phyloP scores from a whole-genome alignment of 2,113 vertebrate genomes.

The Paratilapia polleni region DNA sequence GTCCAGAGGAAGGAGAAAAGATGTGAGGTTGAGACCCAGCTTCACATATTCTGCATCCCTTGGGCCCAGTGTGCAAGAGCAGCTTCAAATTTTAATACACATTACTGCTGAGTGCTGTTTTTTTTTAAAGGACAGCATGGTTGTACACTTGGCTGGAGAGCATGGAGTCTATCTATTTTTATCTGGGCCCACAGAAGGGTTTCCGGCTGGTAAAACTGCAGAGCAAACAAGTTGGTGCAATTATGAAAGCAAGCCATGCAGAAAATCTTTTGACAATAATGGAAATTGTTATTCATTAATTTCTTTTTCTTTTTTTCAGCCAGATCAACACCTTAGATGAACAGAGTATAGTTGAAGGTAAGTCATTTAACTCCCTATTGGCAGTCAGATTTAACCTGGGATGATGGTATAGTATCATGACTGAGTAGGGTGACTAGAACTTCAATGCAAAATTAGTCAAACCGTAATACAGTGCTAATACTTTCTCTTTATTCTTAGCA shows the following conservation, averaged over 20 bases:
- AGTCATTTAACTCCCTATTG: neutral
- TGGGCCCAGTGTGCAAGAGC: conserved; percentile 23
- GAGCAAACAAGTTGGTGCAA: conserved; percentile 69
- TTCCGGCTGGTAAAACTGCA: conserved; percentile 54
- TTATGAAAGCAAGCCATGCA: conserved; percentile 59
- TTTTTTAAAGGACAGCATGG: conserved; percentile 46
- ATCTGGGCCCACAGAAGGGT: conserved; percentile 54
- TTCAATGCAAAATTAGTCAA: neutral
- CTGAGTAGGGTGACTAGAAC: neutral
- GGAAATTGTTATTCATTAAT: conserved; percentile 42
- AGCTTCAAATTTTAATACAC: conserved; percentile 54
- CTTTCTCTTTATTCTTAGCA: neutral
- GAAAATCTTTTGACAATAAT: conserved; percentile 62
- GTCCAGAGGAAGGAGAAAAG: conserved; percentile 2
- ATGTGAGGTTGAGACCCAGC: neutral
- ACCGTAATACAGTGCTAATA: neutral
- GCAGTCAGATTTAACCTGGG: neutral
- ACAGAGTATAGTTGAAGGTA: neutral
- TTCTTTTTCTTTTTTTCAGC: conserved; percentile 6
- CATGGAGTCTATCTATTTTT: conserved; percentile 60
- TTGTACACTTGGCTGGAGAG: conserved; percentile 62
- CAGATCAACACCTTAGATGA: conserved; percentile 31
- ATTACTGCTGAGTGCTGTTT: conserved; percentile 67
- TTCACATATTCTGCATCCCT: conserved; percentile 30
- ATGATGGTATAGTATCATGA: neutral